Conservation (phyloP, 2,113 vertebrate genomes). For the Scartelaos histophorus region DNA sequence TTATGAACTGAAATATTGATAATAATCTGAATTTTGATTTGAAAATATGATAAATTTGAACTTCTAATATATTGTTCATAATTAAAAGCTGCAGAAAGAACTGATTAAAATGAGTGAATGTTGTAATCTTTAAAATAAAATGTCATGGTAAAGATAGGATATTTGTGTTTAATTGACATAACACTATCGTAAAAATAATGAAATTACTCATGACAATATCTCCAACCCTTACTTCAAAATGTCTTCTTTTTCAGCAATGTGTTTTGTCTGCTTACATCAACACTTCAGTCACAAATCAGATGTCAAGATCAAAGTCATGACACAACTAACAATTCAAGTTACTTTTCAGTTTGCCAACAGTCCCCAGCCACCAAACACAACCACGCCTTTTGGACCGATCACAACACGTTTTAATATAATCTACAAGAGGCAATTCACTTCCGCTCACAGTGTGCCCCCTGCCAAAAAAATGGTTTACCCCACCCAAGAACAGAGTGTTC, state of each 20-base stretch:
- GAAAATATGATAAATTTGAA: no score
- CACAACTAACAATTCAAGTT: not conserved
- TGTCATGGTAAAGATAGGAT: no score
- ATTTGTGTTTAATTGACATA: no score
- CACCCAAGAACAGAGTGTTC: slow-evolving; percentile 70
- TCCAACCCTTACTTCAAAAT: not conserved
- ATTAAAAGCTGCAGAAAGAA: no score
- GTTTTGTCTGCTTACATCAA: not conserved
- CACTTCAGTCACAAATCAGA: not conserved
- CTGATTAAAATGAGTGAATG: no score
- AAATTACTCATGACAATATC: no score
- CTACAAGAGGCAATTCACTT: slow-evolving; percentile 52
- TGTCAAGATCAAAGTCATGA: slow-evolving; percentile 1
- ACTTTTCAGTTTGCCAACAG: slow-evolving; percentile 16
- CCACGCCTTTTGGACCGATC: slow-evolving; percentile 60
- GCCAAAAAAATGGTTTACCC: slow-evolving; percentile 47
- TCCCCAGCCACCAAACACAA: slow-evolving; percentile 40
- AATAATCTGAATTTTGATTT: no score
- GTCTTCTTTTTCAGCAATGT: not conserved
- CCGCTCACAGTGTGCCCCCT: slow-evolving; percentile 38
- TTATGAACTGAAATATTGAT: no score
- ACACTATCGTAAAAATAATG: no score
- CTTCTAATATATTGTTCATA: no score
- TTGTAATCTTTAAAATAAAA: no score
- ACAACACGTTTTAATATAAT: slow-evolving; percentile 51